Evolutionary conservation across 2,888 invertebrate genomes (phyloP), one percentile per base, ranked within the genome.

Genomic region (Cataglyphis altisquamis): DNA sequence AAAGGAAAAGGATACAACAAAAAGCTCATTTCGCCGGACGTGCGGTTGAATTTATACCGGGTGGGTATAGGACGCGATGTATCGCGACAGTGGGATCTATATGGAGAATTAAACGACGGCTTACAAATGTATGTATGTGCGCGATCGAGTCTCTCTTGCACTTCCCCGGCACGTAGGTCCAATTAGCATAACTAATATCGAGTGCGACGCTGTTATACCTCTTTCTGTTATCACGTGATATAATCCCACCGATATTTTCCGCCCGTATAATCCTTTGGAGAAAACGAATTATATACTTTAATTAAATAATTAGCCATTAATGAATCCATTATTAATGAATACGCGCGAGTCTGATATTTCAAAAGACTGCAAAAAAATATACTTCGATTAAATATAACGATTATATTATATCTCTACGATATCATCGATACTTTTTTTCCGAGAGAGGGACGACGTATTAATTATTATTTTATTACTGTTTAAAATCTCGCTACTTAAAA

Each of bases 121-220:
- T 80, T 78, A 80, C 78, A 80, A 80, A 80, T 80, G 78, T 45
- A 77, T 64, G 67, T 55, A 45, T 21, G 57, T 41, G 36, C 15
- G 73, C 73, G 72, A 68, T 78, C 74, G 74, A 74, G 60, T 73
- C 75, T 73, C 75, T 73, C 78, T 80, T 80, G 60, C 57, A 74
- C 45, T 80, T 80, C 25, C 73, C 45, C 32, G 74, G 60, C 78
- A 80, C 78, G 78, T 80, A 80, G 74, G 36, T 45, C 60, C 78
- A 80, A 80, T 80, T 80, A 80, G 78, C 74, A 80, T 80, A 80
- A 74, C 74, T 80, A 80, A 80, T 80, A 73, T 74, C 78, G 74
- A 80, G 77, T 73, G 74, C 55, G 55, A 68, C 32, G 39, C 45
- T 45, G 57, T 32, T 80, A 36, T 73, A 74, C 78, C 74, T 80